A percentile compares a stretch with the other conserved stretches of the same genome.
phyloP scores from a whole-genome alignment of 2,797 vertebrate species.

The Chelidonichthys spinosus region DNA sequence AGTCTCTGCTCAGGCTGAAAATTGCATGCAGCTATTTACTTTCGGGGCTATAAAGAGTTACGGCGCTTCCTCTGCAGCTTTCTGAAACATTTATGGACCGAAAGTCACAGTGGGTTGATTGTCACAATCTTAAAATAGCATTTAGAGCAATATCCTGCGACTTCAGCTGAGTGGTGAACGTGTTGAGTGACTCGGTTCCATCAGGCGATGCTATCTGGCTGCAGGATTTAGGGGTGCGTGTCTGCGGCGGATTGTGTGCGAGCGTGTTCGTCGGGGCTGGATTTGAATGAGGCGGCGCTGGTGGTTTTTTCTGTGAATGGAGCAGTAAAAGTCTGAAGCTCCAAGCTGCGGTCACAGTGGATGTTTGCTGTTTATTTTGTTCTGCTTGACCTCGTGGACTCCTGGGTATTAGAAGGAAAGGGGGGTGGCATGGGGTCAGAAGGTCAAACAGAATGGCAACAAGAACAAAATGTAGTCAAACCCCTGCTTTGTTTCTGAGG shows the following conservation, averaged over 20 bases:
- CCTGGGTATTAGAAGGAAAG: neutral
- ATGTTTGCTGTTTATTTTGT: conserved; percentile 71
- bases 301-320: conserved; percentile 45
- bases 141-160: conserved; percentile 25
- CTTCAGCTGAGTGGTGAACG: conserved; percentile 6
- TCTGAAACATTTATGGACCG: conserved; percentile 14
- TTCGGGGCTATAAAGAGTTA: conserved; percentile 16
- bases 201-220: conserved; percentile 27
- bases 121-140: conserved; percentile 35
- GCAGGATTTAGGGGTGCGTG: conserved; percentile 22
- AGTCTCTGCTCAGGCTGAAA: neutral
- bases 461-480: conserved; percentile 28
- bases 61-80: conserved; percentile 13
- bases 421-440: conserved; percentile 35
- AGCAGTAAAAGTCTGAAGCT: conserved; percentile 42
- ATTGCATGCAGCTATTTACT: conserved; percentile 22
- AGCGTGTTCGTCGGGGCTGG: neutral
- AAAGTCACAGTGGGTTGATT: conserved; percentile 25
- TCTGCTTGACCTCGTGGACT: conserved; percentile 53
- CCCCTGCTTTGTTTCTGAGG: conserved; percentile 38
- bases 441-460: conserved; percentile 66
- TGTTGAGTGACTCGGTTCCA: conserved; percentile 8
- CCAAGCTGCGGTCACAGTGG: conserved; percentile 42
- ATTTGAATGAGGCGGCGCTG: conserved; percentile 12
- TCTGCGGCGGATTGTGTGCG: conserved; percentile 20